phyloP scores from a whole-genome alignment of 1,140 invertebrate species.

The Bombus affinis region DNA sequence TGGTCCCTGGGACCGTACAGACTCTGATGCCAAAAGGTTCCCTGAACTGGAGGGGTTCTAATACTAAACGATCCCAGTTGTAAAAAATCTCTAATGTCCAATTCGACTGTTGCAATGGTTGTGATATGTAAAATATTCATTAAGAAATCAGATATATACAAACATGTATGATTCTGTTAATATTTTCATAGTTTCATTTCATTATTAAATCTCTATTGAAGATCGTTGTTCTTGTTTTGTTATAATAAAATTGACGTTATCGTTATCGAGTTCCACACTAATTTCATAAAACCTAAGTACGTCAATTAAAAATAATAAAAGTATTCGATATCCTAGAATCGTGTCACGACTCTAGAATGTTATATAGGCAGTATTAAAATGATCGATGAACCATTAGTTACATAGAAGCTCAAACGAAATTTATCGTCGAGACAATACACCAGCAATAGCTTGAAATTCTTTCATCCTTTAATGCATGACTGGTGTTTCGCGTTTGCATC shows the following conservation, averaged over 20 bases:
- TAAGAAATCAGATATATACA: not conserved
- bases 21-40: not conserved
- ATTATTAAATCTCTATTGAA: not conserved
- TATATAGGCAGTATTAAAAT: slow-evolving; percentile 20
- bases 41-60: not conserved
- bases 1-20: not conserved
- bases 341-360: too few species aligned
- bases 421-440: slow-evolving; percentile 38
- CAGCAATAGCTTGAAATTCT: slow-evolving; percentile 7
- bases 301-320: not conserved
- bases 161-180: not conserved
- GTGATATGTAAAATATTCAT: not conserved
- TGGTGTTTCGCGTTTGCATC: not conserved
- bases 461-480: slow-evolving; percentile 27
- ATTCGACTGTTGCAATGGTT: not conserved
- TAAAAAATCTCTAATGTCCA: not conserved
- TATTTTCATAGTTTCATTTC: not conserved
- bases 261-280: not conserved
- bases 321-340: not conserved
- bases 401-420: slow-evolving; percentile 29
- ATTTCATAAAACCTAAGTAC: not conserved
- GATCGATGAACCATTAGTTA: slow-evolving; percentile 50
- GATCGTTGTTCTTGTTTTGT: not conserved
- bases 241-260: not conserved
- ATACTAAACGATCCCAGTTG: not conserved